Conservation (phyloP, 2,888 invertebrate genomes). For the Aphidoletes aphidimyza region DNA sequence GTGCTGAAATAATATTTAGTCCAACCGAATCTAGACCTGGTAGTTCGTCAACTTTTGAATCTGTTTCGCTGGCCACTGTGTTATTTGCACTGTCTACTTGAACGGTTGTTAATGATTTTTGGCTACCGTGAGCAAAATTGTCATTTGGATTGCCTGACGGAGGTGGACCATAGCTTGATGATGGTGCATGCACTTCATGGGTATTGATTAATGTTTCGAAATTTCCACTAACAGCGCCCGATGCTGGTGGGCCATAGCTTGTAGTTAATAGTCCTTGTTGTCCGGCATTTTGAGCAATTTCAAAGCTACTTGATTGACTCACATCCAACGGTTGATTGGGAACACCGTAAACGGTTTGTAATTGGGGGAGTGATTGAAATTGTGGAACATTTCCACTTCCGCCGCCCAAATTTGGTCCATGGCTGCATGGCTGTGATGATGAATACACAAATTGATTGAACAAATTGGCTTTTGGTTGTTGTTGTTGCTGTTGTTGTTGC, state of each 20-base stretch:
- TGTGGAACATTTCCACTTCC: not conserved
- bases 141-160: constrained; percentile 61
- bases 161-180: constrained; percentile 59
- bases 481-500: constrained; percentile 56
- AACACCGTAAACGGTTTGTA: constrained; percentile 5
- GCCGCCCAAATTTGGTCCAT: constrained; percentile 52
- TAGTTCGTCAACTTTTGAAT: constrained; percentile 58
- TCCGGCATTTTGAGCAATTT: not conserved
- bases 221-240: not conserved
- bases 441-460: constrained; percentile 13
- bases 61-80: not conserved
- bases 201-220: constrained; percentile 46
- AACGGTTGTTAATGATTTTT: constrained; percentile 52
- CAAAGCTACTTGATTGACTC: constrained; percentile 52
- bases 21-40: constrained; percentile 62
- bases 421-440: constrained; percentile 47
- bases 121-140: constrained; percentile 41
- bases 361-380: not conserved
- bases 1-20: constrained; percentile 64
- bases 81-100: not conserved
- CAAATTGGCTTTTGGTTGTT: constrained; percentile 27
- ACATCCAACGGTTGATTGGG: constrained; percentile 25
- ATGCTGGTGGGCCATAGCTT: constrained; percentile 55
- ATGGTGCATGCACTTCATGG: constrained; percentile 55
- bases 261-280: not conserved